Evolutionary conservation across 2,888 invertebrate species (phyloP), one percentile per base, ranked within the genome.

Genomic region (Ennomos fuscantarius): DNA sequence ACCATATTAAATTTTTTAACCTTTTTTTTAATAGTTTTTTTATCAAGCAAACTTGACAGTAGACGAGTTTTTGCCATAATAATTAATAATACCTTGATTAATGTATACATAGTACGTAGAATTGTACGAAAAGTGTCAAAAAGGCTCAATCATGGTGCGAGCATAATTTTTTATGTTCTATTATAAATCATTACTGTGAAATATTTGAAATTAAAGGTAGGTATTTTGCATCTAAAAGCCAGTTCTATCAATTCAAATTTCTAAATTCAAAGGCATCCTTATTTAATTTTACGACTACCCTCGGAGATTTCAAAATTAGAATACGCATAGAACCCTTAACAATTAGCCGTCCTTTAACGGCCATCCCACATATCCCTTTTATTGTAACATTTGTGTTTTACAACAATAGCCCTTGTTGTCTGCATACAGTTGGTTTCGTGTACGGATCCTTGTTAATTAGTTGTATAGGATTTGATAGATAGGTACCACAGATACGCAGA

Each of bases 381-480:
- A 63, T 63, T 63, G 61, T 61, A 62, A 53, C 48, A 58, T 53
- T 64, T 59, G 61, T 63, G 50, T 58, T 55, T 60, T 50, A 63
- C 52, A 63, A 64, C 63, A 62, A 64, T 64, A 59, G 56, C 41
- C 41, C 37, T 59, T 60, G 46, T 54, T 51, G 47, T 37, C 32
- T 35, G 13, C 47, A 24, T 24, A 55, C 51, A 55, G 59, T 62
- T 56, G 55, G 40, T 52, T 52, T 47, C 9, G 46, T 36, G 24
- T 15, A 40, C 37, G 44, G 47, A 42, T 36, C 43, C 35, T 44
- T 42, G 47, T 54, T 52, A 55, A 58, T 74, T 81, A 6, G 75
- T 79, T 31, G 24, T 24, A 39, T 12, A 43, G 46, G 46, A 35
- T 55, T 32, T 35, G 48, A 81, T 72, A 15, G 82, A 80, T 39